A percentile compares a stretch with the other conserved stretches of the same genome.
phyloP scores from a whole-genome alignment of 2,888 invertebrate species.

The Tetragnatha montana region DNA sequence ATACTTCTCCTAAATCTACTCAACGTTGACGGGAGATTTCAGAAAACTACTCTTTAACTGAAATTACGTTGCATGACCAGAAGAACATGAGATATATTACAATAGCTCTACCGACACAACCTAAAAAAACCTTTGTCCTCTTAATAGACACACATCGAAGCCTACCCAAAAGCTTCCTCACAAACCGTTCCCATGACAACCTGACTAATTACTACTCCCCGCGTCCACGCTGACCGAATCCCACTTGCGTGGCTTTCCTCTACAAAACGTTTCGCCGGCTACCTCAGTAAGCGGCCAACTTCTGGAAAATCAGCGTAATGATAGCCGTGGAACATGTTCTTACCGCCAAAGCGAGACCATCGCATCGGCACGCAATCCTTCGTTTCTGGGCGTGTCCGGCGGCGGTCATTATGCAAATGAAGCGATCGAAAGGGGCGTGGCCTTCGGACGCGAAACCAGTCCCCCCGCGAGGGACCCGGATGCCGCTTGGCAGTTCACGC shows the following conservation, averaged over 20 bases:
- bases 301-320: slow-evolving; percentile 61
- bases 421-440: slow-evolving; percentile 54
- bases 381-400: slow-evolving; percentile 52
- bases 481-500: slow-evolving; percentile 38
- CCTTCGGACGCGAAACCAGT: slow-evolving; percentile 9
- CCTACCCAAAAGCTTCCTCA: not conserved
- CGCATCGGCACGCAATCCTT: slow-evolving; percentile 34
- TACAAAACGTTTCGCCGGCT: slow-evolving; percentile 43
- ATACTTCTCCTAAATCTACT: no score
- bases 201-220: not conserved
- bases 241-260: slow-evolving; percentile 33
- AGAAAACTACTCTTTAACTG: no score
- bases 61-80: no score
- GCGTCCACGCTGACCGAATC: not conserved
- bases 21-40: no score
- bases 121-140: no score
- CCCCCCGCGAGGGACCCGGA: slow-evolving; percentile 51
- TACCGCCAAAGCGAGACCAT: not conserved
- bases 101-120: no score
- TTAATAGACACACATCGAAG: no score
- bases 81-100: no score
- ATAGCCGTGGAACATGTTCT: slow-evolving; percentile 8
- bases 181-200: not conserved
- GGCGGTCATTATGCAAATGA: slow-evolving; percentile 67
- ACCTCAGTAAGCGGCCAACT: slow-evolving; percentile 59